Percentiles rank a stretch among this genome's conserved stretches.
Evolutionary conservation across 2,888 invertebrate species (phyloP).

Genomic region (Nipponacmea schrenckii): DNA sequence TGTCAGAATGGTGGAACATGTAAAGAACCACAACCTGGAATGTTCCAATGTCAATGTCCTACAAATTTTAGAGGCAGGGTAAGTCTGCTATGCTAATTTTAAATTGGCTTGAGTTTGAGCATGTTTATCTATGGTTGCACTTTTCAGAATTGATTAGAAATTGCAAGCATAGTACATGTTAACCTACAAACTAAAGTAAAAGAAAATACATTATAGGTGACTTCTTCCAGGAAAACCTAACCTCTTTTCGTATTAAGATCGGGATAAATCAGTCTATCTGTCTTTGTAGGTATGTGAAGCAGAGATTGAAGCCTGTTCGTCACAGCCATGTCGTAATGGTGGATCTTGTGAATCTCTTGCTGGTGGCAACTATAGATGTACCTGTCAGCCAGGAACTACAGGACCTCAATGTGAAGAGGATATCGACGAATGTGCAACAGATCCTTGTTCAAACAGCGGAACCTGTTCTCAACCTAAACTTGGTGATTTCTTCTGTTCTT

Average conservation of each 20-base stretch:
- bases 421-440: slow-evolving; percentile 90
- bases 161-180: too few relatives aligned
- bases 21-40: slow-evolving; percentile 27
- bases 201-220: too few relatives aligned
- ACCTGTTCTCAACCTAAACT: slow-evolving; percentile 70
- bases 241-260: too few relatives aligned
- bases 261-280: too few relatives aligned
- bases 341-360: slow-evolving; percentile 76
- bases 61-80: background rate
- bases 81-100: background rate
- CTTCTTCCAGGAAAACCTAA: too few relatives aligned
- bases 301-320: slow-evolving; percentile 23
- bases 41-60: slow-evolving; percentile 27
- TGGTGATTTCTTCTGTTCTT: slow-evolving; percentile 26
- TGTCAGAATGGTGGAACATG: slow-evolving; percentile 91
- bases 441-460: slow-evolving; percentile 74
- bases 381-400: slow-evolving; percentile 31
- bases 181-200: too few relatives aligned
- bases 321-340: slow-evolving; percentile 88
- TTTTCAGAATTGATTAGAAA: too few relatives aligned
- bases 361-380: slow-evolving; percentile 32
- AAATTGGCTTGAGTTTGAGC: too few relatives aligned
- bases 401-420: slow-evolving; percentile 79
- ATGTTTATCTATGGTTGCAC: too few relatives aligned
- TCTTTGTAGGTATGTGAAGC: slow-evolving; percentile 16